phyloP scores from a whole-genome alignment of 30 jellyfish, hydroid and myxozoan genomes.

The Turritopsis rubra region DNA sequence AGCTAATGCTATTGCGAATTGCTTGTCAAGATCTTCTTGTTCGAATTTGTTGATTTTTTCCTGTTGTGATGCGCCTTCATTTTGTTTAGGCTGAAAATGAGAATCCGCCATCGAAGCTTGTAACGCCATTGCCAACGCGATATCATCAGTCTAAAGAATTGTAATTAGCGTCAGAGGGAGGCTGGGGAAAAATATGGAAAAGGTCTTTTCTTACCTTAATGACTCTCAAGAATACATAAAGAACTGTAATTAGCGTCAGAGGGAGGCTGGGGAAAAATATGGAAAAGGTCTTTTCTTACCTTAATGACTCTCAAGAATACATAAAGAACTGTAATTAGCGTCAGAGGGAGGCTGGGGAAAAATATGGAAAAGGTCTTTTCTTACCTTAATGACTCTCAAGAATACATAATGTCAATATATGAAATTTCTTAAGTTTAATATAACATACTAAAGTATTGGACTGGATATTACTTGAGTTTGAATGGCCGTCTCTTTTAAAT shows the following conservation, averaged over 20 bases:
- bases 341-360: no score
- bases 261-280: no score
- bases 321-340: no score
- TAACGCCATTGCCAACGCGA: conserved; percentile 78
- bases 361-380: no score
- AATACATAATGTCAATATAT: no score
- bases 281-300: no score
- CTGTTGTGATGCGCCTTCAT: not conserved
- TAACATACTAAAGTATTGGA: not conserved
- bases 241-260: no score
- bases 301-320: no score
- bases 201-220: no score
- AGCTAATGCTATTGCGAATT: conserved; percentile 77
- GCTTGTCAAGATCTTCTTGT: conserved; percentile 48
- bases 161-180: not conserved
- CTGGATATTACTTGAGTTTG: not conserved
- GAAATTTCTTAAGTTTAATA: not conserved
- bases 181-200: no score
- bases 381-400: no score
- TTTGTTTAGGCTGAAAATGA: conserved; percentile 19
- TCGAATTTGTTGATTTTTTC: not conserved
- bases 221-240: no score
- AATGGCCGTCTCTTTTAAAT: not conserved
- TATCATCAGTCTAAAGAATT: conserved; percentile 67
- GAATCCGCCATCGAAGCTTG: conserved; percentile 76